Base-by-base conservation (phyloP, 2,113 vertebrate species). In the Leptobrachium ailaonicum region DNA sequence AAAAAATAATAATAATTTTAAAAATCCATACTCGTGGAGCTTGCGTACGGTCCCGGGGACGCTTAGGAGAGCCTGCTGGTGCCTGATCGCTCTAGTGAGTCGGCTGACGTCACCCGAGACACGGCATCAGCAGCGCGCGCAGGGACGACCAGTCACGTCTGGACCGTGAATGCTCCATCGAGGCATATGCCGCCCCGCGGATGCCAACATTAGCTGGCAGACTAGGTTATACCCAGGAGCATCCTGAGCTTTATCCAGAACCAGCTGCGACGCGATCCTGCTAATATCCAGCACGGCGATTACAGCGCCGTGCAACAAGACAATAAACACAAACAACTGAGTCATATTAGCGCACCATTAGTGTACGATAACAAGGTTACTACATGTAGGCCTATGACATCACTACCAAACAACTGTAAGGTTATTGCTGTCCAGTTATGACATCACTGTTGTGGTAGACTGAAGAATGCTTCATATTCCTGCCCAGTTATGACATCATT, bases 61-160 rank as follows among this genome's bases (percentile, higher is more conserved):
- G 69, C 40, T 67, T 10, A 14, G 60, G 41, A 69, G 42, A 68
- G 73, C 58, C 58, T 54, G 70, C 74, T 42, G 13, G 67, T 53
- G 64, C 62, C 64, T 73, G 41, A 76, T 80, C 82, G 70, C 76
- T 41, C 58, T 83, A 76, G 8, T 7, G 45, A 79, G 58, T 60
- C 45, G 5, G 70, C 7, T 13, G 32, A 73, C 77, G 71, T 80
- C 81, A 82, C 63, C 63, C 56, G 13, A 60, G 1, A 60, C 6
- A 50, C 10, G n/a, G 0, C 9, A 10, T 40, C 0, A 50, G 69
- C 58, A 20, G 69, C 69, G 41, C 20, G 42, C 69, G 63, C 70
- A 64, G 43, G 41, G 43, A 32, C 44, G 50, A 53, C 10, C 76
- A 50, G 76, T 64, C 68, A 47, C 76, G 54, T 45, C 60, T 60